These are phyloP conservation scores for Pyrrhopygopsis socrates DNA, from an alignment of 2,888 invertebrate species.

Conservation along the genomic window DNA sequence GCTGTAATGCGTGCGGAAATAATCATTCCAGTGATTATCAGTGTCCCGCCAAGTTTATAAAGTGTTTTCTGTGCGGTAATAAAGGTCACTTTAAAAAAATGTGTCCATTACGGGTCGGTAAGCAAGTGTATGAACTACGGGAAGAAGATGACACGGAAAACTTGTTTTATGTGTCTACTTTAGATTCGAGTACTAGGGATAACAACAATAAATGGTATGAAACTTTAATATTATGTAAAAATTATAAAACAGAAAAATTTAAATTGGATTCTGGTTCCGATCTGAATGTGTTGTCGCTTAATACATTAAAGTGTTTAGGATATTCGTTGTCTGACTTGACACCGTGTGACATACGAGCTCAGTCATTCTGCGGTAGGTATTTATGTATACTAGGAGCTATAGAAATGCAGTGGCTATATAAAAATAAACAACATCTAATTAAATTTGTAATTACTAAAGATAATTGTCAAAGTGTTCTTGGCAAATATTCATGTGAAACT, in stretches of 20 bases:
- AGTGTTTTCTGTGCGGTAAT: background rate
- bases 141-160: background rate
- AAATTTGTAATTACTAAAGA: constrained; percentile 15
- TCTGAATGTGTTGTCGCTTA: background rate
- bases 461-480: constrained; percentile 2
- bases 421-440: constrained; percentile 33
- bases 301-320: background rate
- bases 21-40: background rate
- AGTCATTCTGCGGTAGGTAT: constrained; percentile 57
- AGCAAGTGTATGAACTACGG: background rate
- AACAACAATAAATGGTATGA: background rate
- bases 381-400: constrained; percentile 36
- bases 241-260: background rate
- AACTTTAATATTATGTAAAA: background rate
- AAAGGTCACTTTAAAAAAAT: background rate
- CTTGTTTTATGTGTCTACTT: background rate
- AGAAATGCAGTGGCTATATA: constrained; percentile 11
- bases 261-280: background rate
- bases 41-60: constrained; percentile 1
- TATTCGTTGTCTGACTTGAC: background rate
- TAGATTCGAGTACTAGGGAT: background rate
- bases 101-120: background rate
- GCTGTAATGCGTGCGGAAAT: background rate
- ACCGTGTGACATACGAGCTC: constrained; percentile 15
- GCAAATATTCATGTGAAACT: background rate